Conservation (phyloP, 2,113 vertebrate genomes). For the Phycodurus eques region DNA sequence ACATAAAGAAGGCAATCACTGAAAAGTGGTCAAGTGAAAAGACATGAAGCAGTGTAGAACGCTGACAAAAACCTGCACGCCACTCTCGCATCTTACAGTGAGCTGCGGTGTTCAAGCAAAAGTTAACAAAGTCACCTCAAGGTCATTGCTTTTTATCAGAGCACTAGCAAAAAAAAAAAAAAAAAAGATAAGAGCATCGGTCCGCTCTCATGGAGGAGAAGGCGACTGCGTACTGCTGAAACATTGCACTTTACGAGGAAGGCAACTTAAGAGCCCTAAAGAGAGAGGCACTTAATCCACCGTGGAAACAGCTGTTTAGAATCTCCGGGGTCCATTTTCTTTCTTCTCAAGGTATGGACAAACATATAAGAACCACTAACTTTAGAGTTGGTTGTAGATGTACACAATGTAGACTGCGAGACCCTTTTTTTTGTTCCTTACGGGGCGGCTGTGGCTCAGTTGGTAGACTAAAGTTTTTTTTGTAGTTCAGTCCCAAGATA, state of each 20-base stretch:
- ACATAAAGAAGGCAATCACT: no score
- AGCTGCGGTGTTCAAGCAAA: neutral
- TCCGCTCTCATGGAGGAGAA: conserved; percentile 18
- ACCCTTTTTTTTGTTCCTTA: no score
- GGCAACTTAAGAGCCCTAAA: conserved; percentile 50
- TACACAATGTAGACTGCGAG: no score
- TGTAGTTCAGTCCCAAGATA: no score
- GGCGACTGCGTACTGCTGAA: conserved; percentile 31
- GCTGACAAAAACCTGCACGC: neutral
- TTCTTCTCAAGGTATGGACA: conserved; percentile 12
- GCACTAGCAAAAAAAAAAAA: conserved; percentile 17
- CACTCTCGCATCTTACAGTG: neutral
- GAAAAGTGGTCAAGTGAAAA: no score
- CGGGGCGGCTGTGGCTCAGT: no score
- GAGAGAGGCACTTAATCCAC: conserved; percentile 46
- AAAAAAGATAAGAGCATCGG: conserved; percentile 14
- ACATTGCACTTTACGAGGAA: conserved; percentile 35
- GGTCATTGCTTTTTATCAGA: conserved; percentile 35
- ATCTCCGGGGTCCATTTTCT: conserved; percentile 40
- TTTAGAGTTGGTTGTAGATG: neutral
- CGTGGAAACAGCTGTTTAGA: conserved; percentile 59
- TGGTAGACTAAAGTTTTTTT: no score
- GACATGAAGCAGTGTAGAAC: no score
- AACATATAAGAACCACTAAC: neutral
- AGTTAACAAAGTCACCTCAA: conserved; percentile 24